phyloP scores from a whole-genome alignment of 1,140 invertebrate genomes.

The Saccostrea glomerata region DNA sequence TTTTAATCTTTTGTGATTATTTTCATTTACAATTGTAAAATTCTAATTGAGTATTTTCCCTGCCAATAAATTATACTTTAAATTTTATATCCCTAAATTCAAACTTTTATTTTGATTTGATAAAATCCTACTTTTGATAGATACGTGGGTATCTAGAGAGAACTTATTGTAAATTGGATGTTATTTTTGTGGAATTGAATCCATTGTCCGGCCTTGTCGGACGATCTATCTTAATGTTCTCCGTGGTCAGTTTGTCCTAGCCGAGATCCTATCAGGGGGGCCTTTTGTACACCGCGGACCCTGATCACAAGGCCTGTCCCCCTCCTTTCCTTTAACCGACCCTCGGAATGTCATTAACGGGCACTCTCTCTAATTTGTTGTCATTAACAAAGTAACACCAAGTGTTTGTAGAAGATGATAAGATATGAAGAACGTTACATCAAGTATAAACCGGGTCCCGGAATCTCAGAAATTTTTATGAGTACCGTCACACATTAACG shows the following conservation, averaged over 20 bases:
- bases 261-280: not conserved
- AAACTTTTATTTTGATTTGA: too few relatives aligned
- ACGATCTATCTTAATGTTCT: constrained; percentile 20
- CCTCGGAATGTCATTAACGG: constrained; percentile 1
- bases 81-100: too few relatives aligned
- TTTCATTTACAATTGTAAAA: too few relatives aligned
- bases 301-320: constrained; percentile 4
- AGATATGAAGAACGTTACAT: constrained; percentile 14
- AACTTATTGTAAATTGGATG: constrained; percentile 17
- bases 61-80: too few relatives aligned
- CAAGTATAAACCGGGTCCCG: not conserved
- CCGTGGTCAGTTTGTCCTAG: constrained; percentile 12
- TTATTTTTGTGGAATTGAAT: constrained; percentile 35
- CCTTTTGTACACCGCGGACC: constrained; percentile 11
- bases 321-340: not conserved
- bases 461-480: constrained; percentile 10
- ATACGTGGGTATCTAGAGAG: not conserved
- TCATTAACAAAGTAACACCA: constrained; percentile 31
- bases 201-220: not conserved
- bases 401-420: constrained; percentile 3
- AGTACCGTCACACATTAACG: not conserved
- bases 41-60: too few relatives aligned
- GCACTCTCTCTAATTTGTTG: constrained; percentile 9
- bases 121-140: too few relatives aligned
- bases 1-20: too few relatives aligned